Conservation (phyloP, 2,888 invertebrate genomes). For the Drosophila neonasuta region DNA sequence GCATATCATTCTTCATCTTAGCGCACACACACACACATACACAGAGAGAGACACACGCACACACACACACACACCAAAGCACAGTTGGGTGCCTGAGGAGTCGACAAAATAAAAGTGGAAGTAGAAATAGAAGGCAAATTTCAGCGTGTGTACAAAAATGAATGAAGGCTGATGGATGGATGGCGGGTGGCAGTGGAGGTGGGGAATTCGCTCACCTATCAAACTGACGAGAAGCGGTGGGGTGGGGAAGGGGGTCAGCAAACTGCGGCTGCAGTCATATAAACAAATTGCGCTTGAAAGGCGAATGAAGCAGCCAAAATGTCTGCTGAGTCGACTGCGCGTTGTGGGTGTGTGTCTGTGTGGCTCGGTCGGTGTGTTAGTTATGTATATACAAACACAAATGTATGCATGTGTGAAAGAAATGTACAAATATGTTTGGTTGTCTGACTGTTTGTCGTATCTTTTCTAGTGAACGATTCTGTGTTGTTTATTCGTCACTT, state of each 20-base stretch:
- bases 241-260: constrained; percentile 14
- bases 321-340: constrained; percentile 47
- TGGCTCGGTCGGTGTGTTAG: constrained; percentile 12
- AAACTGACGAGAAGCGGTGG: constrained; percentile 11
- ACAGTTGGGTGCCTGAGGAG: constrained; percentile 69
- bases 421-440: constrained; percentile 67
- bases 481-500: constrained; percentile 75
- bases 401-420: constrained; percentile 63
- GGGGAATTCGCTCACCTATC: constrained; percentile 56
- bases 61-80: constrained; percentile 25
- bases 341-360: constrained; percentile 43
- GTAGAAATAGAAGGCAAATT: constrained; percentile 52
- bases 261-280: constrained; percentile 51
- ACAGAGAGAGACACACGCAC: constrained; percentile 20
- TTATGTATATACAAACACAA: constrained; percentile 24
- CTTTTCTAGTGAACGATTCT: constrained; percentile 64
- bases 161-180: constrained; percentile 28
- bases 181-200: constrained; percentile 5
- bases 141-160: constrained; percentile 52
- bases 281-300: constrained; percentile 61
- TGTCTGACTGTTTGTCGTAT: constrained; percentile 64
- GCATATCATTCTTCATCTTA: constrained; percentile 73
- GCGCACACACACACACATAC: constrained; percentile 29
- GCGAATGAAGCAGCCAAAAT: constrained; percentile 59
- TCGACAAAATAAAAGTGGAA: constrained; percentile 52